Conservation (phyloP, 2,888 invertebrate genomes). For the Monoplex corrugatus region DNA sequence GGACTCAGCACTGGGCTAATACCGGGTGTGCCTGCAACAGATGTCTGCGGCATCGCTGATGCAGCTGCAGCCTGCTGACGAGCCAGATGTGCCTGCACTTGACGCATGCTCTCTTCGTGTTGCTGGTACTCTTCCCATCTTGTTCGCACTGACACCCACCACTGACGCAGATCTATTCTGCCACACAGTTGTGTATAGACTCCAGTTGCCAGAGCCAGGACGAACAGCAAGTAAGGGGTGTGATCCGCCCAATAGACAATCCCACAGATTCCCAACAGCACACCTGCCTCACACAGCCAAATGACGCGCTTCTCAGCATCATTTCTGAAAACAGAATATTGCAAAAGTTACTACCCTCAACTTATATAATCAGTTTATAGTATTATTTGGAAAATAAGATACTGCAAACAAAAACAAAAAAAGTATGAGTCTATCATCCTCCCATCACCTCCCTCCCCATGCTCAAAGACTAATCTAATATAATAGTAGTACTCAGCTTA, state of each 20-base stretch:
- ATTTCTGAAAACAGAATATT: slow-evolving; percentile 65
- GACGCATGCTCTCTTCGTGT: slow-evolving; percentile 75
- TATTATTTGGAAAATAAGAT: not conserved
- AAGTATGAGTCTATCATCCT: too few species aligned
- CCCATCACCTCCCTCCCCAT: too few species aligned
- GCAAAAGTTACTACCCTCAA: too few species aligned
- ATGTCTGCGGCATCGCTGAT: not conserved
- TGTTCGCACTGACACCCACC: slow-evolving; percentile 65
- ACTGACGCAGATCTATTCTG: slow-evolving; percentile 66
- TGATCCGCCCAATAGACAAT: slow-evolving; percentile 74
- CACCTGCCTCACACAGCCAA: slow-evolving; percentile 74
- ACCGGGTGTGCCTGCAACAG: slow-evolving; percentile 22
- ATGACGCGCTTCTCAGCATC: slow-evolving; percentile 73
- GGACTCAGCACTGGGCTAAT: slow-evolving; percentile 15
- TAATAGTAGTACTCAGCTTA: too few species aligned
- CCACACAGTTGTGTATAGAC: slow-evolving; percentile 73
- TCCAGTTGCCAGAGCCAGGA: slow-evolving; percentile 70
- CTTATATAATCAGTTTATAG: not conserved
- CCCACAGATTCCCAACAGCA: slow-evolving; percentile 64
- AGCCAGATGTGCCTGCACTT: slow-evolving; percentile 59
- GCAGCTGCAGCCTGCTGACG: slow-evolving; percentile 51
- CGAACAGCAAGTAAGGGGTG: slow-evolving; percentile 70
- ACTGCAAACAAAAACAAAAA: too few species aligned
- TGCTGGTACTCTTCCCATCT: slow-evolving; percentile 79
- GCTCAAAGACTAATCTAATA: too few species aligned